Conservation (phyloP, 2,797 vertebrate species). For the Schizopygopsis malacanthus region DNA sequence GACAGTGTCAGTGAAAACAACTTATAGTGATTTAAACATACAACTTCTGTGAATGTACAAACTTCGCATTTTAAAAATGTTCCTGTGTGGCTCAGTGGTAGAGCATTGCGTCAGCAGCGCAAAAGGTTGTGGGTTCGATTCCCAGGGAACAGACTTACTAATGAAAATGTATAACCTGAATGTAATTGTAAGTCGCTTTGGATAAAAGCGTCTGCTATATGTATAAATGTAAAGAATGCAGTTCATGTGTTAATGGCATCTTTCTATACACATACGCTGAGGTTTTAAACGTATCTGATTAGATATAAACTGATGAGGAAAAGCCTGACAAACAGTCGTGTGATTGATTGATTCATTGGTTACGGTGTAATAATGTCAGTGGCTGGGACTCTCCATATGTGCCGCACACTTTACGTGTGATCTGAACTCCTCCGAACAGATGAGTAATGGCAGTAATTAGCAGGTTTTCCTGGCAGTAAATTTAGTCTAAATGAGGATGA, state of each 20-base stretch:
- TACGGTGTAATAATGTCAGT: neutral
- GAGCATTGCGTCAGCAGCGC: too few relatives aligned
- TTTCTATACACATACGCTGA: too few relatives aligned
- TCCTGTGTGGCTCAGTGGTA: too few relatives aligned
- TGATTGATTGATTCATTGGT: constrained; percentile 1
- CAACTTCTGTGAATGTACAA: neutral
- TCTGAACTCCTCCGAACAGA: neutral
- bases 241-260: too few relatives aligned
- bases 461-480: constrained; percentile 28
- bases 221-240: too few relatives aligned
- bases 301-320: neutral
- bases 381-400: neutral
- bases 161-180: too few relatives aligned
- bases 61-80: too few relatives aligned
- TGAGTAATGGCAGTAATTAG: constrained; percentile 37
- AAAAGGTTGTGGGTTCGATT: too few relatives aligned
- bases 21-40: neutral
- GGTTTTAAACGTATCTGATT: neutral
- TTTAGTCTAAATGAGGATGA: constrained; percentile 27
- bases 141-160: too few relatives aligned
- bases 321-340: neutral
- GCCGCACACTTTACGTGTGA: neutral
- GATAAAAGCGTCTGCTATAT: too few relatives aligned
- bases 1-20: too few relatives aligned
- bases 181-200: too few relatives aligned